Conservation (phyloP, 2,888 invertebrate genomes). For the Seira sanloemensis region DNA sequence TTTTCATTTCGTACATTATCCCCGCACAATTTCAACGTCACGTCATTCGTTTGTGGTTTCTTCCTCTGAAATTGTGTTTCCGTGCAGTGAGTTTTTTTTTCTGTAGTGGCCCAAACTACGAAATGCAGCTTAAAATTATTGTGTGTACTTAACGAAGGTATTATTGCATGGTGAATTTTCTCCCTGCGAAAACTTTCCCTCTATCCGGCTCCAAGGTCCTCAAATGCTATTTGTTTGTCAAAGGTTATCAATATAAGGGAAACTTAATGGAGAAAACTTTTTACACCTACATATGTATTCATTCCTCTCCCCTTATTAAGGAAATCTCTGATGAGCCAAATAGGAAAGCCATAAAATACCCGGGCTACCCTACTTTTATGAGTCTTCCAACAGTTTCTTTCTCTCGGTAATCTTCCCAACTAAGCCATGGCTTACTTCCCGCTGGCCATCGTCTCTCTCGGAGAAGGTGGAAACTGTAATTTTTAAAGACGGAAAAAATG, state of each 20-base stretch:
- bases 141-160: no score
- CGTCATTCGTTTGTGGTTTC: no score
- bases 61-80: no score
- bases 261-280: background rate
- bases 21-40: no score
- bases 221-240: no score
- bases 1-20: background rate
- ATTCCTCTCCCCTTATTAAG: background rate
- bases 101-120: no score
- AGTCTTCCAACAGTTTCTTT: background rate
- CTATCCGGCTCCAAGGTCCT: no score
- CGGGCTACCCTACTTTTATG: background rate
- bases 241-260: background rate
- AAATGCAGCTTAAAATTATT: no score
- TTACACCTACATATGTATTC: background rate
- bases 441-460: background rate
- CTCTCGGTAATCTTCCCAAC: background rate
- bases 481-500: background rate
- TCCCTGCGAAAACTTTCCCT: no score
- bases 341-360: background rate
- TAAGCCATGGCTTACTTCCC: background rate
- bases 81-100: no score
- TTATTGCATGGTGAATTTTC: no score
- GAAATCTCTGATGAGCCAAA: background rate
- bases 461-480: background rate